Evolutionary conservation across 2,797 vertebrate genomes (phyloP), one percentile per base, ranked within the genome.

Genomic region (Pseudopleuronectes americanus): DNA sequence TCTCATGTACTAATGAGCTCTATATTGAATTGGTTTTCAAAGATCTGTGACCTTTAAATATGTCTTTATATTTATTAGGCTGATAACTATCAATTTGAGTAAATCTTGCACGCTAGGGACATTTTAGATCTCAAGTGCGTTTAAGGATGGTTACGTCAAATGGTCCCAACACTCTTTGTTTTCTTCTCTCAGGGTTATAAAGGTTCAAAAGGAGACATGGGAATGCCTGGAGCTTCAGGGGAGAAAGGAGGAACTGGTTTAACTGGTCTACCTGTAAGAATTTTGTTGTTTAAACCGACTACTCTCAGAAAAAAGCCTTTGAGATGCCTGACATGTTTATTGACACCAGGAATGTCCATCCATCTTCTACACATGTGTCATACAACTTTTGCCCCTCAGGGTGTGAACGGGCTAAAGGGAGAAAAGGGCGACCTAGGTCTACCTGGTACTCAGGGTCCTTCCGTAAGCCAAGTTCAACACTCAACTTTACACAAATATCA

Each of bases 131-230:
- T 21, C 36, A 2, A 9, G 22, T 1, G 5, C 8, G 47, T 48
- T 60, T 6, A 16, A 19, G 41, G 13, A 4, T 43, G 41, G 4
- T 43, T 17, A 45, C 4, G 36, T 4, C 13, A 13, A 38, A 45
- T 41, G 38, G 13, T 41, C 13, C 14, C 38, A 14, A 5, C 4
- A 4, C 19, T 24, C n/a, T 49, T 76, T 68, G 5, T 2, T n/a
- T 10, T 43, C 0, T 1, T 4, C 4, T n/a, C 8, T 60, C 77
- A 99, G 98, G 98, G 98, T 68, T 96, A 94, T 84, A 98, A 98
- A 93, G 98, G 98, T 41, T 98, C 97, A 43, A 99, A 97, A 83
- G 98, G 98, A 75, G 97, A 99, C 76, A 88, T 93, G 87, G 98
- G 98, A 72, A 96, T 97, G 86, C 91, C 96, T 9, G 98, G 98